A percentile compares a stretch with the other conserved stretches of the same genome.
Evolutionary conservation across 2,888 invertebrate genomes (phyloP).

Genomic region (Neoascia interrupta): DNA sequence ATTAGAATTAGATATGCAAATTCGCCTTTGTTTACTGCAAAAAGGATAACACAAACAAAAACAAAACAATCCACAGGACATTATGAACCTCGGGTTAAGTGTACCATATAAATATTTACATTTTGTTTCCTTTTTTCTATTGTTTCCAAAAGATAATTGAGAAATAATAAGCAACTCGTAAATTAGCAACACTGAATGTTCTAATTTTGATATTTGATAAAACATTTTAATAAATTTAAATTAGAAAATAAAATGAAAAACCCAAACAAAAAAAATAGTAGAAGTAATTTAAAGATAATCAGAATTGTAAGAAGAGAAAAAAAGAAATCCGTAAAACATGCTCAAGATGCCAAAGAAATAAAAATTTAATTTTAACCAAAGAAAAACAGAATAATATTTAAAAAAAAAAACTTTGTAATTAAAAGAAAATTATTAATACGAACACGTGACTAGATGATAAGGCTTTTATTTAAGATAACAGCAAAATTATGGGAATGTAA

Average conservation of each 20-base stretch:
- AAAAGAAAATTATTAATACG: constrained; percentile 19
- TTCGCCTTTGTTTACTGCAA: constrained; percentile 67
- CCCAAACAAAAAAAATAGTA: too few relatives aligned
- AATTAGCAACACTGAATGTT: constrained; percentile 62
- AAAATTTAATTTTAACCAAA: constrained; percentile 29
- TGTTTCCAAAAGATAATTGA: neutral
- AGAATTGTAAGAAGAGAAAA: constrained; percentile 49
- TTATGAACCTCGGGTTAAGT: constrained; percentile 12
- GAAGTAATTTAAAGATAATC: constrained; percentile 52
- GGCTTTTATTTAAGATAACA: constrained; percentile 53
- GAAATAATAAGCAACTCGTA: constrained; percentile 44
- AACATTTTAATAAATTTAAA: constrained; percentile 17
- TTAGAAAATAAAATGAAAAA: constrained; percentile 23
- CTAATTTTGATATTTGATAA: constrained; percentile 68
- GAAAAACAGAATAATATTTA: constrained; percentile 11
- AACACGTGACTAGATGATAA: constrained; percentile 60
- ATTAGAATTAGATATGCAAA: constrained; percentile 57
- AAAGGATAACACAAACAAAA: constrained; percentile 15
- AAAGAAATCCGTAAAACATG: constrained; percentile 5
- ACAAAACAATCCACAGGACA: constrained; percentile 25
- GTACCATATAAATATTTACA: constrained; percentile 37
- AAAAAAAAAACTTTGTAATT: constrained; percentile 51
- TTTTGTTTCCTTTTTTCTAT: constrained; percentile 12
- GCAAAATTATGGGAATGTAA: constrained; percentile 34
- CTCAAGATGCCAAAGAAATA: constrained; percentile 63